Conservation (phyloP, 2,113 vertebrate species). For the Rhinichthys klamathensis region DNA sequence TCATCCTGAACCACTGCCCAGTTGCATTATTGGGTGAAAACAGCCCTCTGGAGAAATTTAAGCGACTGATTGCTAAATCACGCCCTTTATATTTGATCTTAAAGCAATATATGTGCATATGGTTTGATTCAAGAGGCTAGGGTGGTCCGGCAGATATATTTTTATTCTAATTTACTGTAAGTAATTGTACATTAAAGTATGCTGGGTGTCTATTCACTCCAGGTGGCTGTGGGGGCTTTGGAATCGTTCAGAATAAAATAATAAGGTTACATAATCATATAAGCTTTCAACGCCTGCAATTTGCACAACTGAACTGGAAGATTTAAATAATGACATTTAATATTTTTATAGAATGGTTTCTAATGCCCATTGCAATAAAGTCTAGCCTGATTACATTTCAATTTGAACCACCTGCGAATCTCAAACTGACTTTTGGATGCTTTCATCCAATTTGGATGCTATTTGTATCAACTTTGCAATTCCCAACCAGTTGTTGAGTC, state of each 20-base stretch:
- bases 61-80: constrained; percentile 29
- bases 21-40: constrained; percentile 22
- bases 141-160: constrained; percentile 59
- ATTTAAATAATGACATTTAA: constrained; percentile 61
- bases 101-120: constrained; percentile 53
- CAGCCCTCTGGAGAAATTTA: constrained; percentile 27
- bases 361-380: constrained; percentile 59
- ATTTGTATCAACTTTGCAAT: constrained; percentile 44
- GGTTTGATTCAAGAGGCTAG: constrained; percentile 55
- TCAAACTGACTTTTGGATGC: constrained; percentile 49
- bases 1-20: constrained; percentile 37
- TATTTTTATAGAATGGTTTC: constrained; percentile 56
- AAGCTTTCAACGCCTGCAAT: constrained; percentile 62
- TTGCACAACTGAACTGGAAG: constrained; percentile 51
- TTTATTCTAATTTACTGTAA: constrained; percentile 63
- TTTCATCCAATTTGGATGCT: background rate
- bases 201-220: constrained; percentile 53
- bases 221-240: constrained; percentile 35
- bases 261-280: constrained; percentile 36
- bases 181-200: constrained; percentile 64
- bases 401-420: constrained; percentile 57
- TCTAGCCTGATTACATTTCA: constrained; percentile 53
- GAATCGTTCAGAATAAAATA: constrained; percentile 52
- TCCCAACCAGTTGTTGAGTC: constrained; percentile 26
- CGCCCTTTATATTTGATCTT: constrained; percentile 51